phyloP scores from a whole-genome alignment of 1,140 invertebrate genomes.

The Sycobia sp. region DNA sequence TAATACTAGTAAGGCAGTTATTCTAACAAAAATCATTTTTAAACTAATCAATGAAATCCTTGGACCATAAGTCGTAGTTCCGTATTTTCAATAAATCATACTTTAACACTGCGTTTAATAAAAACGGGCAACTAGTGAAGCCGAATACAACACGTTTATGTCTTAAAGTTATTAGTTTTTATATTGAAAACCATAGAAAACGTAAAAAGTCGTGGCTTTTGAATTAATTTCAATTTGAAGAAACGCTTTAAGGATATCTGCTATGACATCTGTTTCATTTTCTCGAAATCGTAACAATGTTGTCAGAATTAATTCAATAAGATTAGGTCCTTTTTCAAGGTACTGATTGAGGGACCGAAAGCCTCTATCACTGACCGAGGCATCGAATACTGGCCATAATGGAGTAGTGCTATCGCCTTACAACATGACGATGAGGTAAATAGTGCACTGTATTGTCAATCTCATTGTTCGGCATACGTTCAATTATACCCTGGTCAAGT shows the following conservation, averaged over 20 bases:
- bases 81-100: not conserved
- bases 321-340: no score
- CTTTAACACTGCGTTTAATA: not conserved
- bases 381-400: slow-evolving; percentile 45
- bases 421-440: slow-evolving; percentile 48
- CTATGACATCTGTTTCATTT: slow-evolving; percentile 32
- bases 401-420: slow-evolving; percentile 36
- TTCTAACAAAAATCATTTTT: not conserved
- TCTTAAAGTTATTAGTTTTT: not conserved
- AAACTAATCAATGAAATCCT: slow-evolving; percentile 23
- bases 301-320: not conserved
- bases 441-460: no score
- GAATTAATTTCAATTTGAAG: slow-evolving; percentile 28
- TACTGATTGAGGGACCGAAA: slow-evolving; percentile 46
- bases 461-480: no score
- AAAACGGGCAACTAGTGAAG: slow-evolving; percentile 11
- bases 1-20: no score
- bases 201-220: slow-evolving; percentile 14
- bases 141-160: no score
- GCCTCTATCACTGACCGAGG: no score
- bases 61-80: slow-evolving; percentile 18
- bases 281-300: slow-evolving; percentile 22
- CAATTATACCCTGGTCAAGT: no score
- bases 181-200: slow-evolving; percentile 20
- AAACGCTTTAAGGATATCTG: slow-evolving; percentile 42